These are phyloP conservation scores for Hypothenemus hampei DNA, from an alignment of 1,140 invertebrate species.

Conservation along the genomic window DNA sequence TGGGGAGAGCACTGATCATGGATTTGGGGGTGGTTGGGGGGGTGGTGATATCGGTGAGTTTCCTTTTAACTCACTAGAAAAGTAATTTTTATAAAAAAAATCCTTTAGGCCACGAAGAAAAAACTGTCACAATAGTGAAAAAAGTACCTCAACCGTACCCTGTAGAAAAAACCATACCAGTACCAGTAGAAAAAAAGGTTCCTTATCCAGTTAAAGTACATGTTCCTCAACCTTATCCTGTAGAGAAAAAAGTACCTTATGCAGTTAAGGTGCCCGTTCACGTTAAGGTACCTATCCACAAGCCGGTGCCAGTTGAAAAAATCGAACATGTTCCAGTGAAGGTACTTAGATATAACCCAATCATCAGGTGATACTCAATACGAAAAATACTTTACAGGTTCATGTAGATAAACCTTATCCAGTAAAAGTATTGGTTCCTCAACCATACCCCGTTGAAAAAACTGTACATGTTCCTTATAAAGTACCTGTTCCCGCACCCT, in stretches of 20 bases:
- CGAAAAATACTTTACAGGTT: conserved; percentile 55
- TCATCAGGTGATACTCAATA: background rate
- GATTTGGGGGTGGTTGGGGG: conserved; percentile 50
- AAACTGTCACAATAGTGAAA: conserved; percentile 72
- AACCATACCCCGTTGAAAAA: conserved; percentile 65
- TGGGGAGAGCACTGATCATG: conserved; percentile 44
- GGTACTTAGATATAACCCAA: conserved; percentile 42
- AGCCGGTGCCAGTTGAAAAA: conserved; percentile 69
- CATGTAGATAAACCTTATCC: conserved; percentile 61
- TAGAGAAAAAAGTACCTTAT: conserved; percentile 63
- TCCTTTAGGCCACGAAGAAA: conserved; percentile 50
- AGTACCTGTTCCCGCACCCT: conserved; percentile 57
- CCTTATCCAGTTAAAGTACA: conserved; percentile 56
- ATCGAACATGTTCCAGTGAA: conserved; percentile 65
- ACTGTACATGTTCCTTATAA: conserved; percentile 59
- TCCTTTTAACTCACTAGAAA: too few species aligned
- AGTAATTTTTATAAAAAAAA: too few species aligned
- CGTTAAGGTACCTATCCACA: conserved; percentile 57
- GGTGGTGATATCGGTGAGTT: too few species aligned
- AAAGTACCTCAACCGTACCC: conserved; percentile 51
- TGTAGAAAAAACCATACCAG: conserved; percentile 43
- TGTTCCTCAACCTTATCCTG: conserved; percentile 60
- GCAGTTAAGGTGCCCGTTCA: conserved; percentile 61
- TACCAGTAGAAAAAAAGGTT: conserved; percentile 55
- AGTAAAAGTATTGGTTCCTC: conserved; percentile 59